Base-by-base conservation (phyloP, 2,888 invertebrate genomes). In the Germaria angustata region DNA sequence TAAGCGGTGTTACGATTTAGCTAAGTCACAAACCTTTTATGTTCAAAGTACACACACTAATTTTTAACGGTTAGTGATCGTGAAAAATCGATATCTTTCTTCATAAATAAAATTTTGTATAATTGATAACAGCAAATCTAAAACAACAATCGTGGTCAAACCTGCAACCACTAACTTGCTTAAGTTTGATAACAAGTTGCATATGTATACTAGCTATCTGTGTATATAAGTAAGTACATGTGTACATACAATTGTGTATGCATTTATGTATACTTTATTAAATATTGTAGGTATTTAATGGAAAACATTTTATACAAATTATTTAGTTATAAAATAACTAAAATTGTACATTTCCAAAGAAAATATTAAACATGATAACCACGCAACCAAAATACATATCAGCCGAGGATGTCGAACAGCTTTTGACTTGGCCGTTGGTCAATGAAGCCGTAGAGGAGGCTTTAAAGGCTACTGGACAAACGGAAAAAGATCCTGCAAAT, bases 401-500 rank as follows among this genome's bases (percentile, higher is more conserved):
- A n/a, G 91, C 90, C 55, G 86, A 88, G n/a, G 84, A 88, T 55
- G 91, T 92, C n/a, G 87, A 87, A 61, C 83, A 86, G 8, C 85
- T 91, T 2, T 86, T 92, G 22, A 88, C 86, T 53, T 92, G 92
- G 92, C 86, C 90, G 2, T 65, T 89, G 66, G 89, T 91, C 1
- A 90, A 88, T 65, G 85, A 88, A 41, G 91, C 91, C 0, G 90
- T 92, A 1, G 91, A 92, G 84, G 87, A 88, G 68, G 90, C 92
- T 0, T 84, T 92, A 11, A 88, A 87, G 32, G 88, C 91, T 2
- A 88, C 91, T 0, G 86, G 77, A 81, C 78, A 68, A 84, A 85
- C 77, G 8, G 77, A 57, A 66, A 28, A n/a, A 24, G 51, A 73
- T 72, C 41, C 61, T 32, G 55, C n/a, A 75, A 73, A 73, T 8